Base-by-base conservation (phyloP, 1,140 invertebrate species). In the Maconellicoccus hirsutus region DNA sequence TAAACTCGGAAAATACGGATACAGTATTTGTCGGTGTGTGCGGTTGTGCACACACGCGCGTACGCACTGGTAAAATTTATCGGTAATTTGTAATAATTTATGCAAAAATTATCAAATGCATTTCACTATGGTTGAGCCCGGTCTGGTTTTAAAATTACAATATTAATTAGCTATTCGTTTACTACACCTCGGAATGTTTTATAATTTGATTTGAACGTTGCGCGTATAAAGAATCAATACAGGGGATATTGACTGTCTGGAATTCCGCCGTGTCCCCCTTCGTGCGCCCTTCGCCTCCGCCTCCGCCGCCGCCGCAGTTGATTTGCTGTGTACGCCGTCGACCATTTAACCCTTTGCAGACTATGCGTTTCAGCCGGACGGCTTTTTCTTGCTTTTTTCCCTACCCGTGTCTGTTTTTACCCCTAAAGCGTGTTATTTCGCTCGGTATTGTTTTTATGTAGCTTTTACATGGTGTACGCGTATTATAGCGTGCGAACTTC, bases 201-300 rank as follows among this genome's bases (percentile, higher is more conserved):
- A 52, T 52, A 52, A 52, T 52, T 19, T 52, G 42, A 52, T 52
- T 16, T 52, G 12, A 52, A 52, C 42, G 42, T 52, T 52, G 42
- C 42, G 42, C 42, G n/a, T 52, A 52, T 52, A 52, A 52, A 52
- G 42, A 52, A 52, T 52, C 42, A 52, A 52, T 52, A 52, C 42
- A 52, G 42, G 42, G 42, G 42, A 52, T 52, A 52, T 52, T 52
- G 42, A 52, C 42, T 52, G 42, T 52, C 42, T 52, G 42, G 42
- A 52, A 52, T 52, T 52, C 16, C 42, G 42, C 42, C 4, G 6
- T 3, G 42, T 16, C 42, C 6, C n/a, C n/a, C n/a, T n/a, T 16
- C 4, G 6, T 3, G 42, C n/a, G 6, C 29, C 29, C 12, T 33
- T 3, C 29, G 3, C 29, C 12, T 33, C 29, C 12, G 12, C 29